Conservation (phyloP, 1,140 invertebrate species). For the Arion vulgaris region DNA sequence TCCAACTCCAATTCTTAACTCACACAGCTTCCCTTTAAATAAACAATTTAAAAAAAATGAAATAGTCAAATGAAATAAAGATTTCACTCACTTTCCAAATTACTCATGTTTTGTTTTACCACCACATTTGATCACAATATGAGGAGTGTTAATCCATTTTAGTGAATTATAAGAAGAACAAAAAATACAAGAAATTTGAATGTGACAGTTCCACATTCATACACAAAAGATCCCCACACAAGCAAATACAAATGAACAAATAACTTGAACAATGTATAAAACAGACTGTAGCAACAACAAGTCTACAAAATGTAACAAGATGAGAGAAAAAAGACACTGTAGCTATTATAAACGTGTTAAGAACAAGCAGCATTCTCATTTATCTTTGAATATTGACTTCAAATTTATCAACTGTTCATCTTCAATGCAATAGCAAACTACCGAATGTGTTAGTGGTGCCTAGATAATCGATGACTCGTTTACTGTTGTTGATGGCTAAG, state of each 20-base stretch:
- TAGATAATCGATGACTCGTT: not conserved
- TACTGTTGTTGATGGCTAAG: not conserved
- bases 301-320: not conserved
- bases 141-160: not conserved
- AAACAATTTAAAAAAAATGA: no score
- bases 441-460: no score
- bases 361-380: not conserved
- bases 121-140: not conserved
- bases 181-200: not conserved
- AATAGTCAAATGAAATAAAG: no score
- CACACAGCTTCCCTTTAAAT: no score
- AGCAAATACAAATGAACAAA: not conserved
- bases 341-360: no score
- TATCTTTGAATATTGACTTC: no score
- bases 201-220: not conserved
- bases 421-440: no score
- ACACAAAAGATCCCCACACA: not conserved
- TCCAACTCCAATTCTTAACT: no score
- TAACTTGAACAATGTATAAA: not conserved
- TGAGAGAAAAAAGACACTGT: not conserved
- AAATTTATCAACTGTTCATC: no score
- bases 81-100: no score
- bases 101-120: no score
- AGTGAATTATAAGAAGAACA: not conserved
- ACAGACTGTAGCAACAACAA: not conserved